These are phyloP conservation scores for Drosophila phalerata DNA, from an alignment of 2,888 invertebrate species.

Conservation along the genomic window DNA sequence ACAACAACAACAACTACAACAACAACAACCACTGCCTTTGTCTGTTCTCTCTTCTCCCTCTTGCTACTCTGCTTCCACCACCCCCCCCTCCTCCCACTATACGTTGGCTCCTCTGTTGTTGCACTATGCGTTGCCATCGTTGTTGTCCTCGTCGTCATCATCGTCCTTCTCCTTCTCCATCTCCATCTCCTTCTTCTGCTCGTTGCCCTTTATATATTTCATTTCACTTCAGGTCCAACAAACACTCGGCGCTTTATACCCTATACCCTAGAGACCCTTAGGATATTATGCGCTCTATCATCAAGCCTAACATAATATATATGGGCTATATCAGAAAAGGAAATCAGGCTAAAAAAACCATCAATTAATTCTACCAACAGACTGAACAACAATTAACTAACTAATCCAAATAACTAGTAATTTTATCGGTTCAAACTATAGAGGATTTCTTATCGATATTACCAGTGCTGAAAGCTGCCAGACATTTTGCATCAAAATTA, in stretches of 20 bases:
- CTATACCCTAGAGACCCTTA: slow-evolving; percentile 32
- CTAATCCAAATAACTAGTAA: no score
- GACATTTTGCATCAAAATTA: no score
- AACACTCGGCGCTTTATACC: slow-evolving; percentile 52
- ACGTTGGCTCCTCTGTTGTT: neutral
- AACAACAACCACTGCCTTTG: slow-evolving; percentile 43
- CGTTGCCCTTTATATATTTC: slow-evolving; percentile 68
- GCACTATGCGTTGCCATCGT: slow-evolving; percentile 6
- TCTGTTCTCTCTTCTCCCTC: slow-evolving; percentile 4
- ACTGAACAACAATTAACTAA: no score
- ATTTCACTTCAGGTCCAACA: slow-evolving; percentile 57
- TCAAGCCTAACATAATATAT: neutral
- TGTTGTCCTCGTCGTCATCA: slow-evolving; percentile 36
- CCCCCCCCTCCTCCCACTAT: slow-evolving; percentile 3
- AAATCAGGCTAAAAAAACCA: no score
- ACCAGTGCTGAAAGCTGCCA: no score
- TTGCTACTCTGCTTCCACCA: neutral
- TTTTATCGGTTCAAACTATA: no score
- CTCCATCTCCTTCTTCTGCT: slow-evolving; percentile 47
- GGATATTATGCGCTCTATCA: neutral
- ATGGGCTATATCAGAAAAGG: no score
- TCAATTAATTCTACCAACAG: no score
- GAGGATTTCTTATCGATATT: no score
- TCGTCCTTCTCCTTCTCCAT: slow-evolving; percentile 45
- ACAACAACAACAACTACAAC: no score